These are phyloP conservation scores for Corythaixoides concolor DNA, from an alignment of 2,113 vertebrate genomes.

Conservation along the genomic window DNA sequence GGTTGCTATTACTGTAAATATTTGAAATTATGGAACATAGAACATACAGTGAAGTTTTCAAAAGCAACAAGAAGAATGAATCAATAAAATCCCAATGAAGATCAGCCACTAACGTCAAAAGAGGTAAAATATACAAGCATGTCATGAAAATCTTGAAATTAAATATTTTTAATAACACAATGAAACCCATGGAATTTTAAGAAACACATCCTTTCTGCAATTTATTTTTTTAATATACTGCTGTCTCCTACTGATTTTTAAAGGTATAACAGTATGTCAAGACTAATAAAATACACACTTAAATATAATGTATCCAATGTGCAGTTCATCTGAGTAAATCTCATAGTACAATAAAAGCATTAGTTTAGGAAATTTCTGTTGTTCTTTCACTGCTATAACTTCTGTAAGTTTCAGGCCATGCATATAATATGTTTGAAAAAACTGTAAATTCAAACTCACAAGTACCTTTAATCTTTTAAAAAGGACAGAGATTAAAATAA, in stretches of 20 bases:
- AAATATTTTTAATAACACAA: neutral
- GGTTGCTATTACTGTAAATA: neutral
- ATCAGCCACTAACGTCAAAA: neutral
- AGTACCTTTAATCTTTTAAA: neutral
- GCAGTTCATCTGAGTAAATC: neutral
- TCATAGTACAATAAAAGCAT: neutral
- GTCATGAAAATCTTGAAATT: neutral
- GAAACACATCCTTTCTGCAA: neutral
- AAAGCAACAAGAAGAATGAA: neutral
- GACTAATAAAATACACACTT: neutral
- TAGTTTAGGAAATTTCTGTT: neutral
- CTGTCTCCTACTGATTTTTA: neutral
- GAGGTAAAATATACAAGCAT: neutral
- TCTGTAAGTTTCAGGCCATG: neutral
- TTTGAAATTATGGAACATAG: neutral
- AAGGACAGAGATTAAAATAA: neutral
- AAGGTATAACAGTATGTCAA: neutral
- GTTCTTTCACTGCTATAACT: neutral
- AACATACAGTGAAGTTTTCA: neutral
- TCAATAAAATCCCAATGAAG: neutral
- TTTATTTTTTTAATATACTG: neutral
- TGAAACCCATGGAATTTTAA: neutral
- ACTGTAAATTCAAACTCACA: neutral
- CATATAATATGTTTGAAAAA: neutral
- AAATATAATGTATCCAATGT: neutral